Conservation (phyloP, 2,888 invertebrate species). For the Gnatocerus cornutus region DNA sequence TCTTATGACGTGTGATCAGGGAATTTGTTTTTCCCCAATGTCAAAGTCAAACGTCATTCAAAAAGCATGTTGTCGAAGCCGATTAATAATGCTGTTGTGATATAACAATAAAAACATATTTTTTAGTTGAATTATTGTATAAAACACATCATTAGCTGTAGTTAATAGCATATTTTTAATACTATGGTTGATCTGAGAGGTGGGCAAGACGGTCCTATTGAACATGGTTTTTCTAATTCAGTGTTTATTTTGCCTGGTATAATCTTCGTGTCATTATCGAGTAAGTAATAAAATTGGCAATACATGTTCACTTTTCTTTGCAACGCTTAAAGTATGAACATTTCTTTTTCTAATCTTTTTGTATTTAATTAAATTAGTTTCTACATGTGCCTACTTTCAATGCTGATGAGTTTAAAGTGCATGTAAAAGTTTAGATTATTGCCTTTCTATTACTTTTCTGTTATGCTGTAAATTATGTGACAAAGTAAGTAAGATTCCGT, state of each 20-base stretch:
- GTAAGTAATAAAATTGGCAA: conserved; percentile 72
- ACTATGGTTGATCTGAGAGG: conserved; percentile 89
- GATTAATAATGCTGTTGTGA: conserved; percentile 15
- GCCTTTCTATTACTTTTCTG: no score
- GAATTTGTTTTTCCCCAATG: conserved; percentile 37
- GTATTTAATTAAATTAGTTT: not conserved
- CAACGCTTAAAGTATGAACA: conserved; percentile 1
- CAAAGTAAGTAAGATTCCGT: no score
- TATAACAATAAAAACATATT: not conserved
- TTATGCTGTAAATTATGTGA: no score
- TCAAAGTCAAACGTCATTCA: not conserved
- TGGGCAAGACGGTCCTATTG: conserved; percentile 85
- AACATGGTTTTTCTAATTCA: conserved; percentile 90
- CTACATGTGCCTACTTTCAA: not conserved
- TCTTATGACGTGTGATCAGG: not conserved
- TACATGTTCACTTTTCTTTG: conserved; percentile 16
- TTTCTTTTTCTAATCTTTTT: not conserved
- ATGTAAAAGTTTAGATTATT: no score
- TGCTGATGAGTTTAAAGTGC: no score
- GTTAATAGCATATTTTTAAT: conserved; percentile 2
- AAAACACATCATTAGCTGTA: not conserved
- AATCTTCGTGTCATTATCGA: conserved; percentile 84
- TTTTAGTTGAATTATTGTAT: conserved; percentile 16
- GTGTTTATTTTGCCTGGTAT: conserved; percentile 91
- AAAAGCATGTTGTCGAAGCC: not conserved